These are phyloP conservation scores for Xiphias gladius DNA, from an alignment of 2,113 vertebrate species.

Conservation along the genomic window DNA sequence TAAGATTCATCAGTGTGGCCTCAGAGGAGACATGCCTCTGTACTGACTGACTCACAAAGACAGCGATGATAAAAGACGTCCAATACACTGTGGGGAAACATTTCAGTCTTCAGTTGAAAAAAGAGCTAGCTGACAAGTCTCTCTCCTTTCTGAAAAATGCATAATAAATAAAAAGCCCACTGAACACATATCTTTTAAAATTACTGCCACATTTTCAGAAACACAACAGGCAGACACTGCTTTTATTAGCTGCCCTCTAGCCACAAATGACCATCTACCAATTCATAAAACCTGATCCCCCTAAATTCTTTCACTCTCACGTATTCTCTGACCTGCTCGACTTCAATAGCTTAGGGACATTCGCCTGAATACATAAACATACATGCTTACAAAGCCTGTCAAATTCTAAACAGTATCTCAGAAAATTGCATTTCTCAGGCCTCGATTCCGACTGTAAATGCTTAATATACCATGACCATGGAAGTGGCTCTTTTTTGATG, in stretches of 20 bases:
- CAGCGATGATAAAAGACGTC: slow-evolving; percentile 22
- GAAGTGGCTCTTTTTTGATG: too few species aligned
- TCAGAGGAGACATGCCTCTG: slow-evolving; percentile 27
- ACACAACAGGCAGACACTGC: not conserved
- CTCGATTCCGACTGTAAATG: not conserved
- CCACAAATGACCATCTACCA: not conserved
- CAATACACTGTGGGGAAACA: slow-evolving; percentile 5
- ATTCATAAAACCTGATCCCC: slow-evolving; percentile 4
- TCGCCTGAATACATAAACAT: not conserved
- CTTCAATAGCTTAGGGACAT: not conserved
- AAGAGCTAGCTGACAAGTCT: not conserved
- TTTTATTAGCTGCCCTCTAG: slow-evolving; percentile 2
- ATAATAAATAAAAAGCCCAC: slow-evolving; percentile 28
- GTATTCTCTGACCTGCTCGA: not conserved
- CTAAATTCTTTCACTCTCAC: not conserved
- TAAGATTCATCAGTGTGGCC: slow-evolving; percentile 21
- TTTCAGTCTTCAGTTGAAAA: not conserved
- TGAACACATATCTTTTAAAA: not conserved
- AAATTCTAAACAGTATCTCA: not conserved
- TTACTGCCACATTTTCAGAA: slow-evolving; percentile 2
- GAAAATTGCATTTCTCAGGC: not conserved
- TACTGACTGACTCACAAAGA: slow-evolving; percentile 1
- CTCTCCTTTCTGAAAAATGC: not conserved
- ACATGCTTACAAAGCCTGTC: not conserved
- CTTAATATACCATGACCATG: not conserved